These are phyloP conservation scores for Colaptes auratus DNA, from an alignment of 2,113 vertebrate species.

Conservation along the genomic window DNA sequence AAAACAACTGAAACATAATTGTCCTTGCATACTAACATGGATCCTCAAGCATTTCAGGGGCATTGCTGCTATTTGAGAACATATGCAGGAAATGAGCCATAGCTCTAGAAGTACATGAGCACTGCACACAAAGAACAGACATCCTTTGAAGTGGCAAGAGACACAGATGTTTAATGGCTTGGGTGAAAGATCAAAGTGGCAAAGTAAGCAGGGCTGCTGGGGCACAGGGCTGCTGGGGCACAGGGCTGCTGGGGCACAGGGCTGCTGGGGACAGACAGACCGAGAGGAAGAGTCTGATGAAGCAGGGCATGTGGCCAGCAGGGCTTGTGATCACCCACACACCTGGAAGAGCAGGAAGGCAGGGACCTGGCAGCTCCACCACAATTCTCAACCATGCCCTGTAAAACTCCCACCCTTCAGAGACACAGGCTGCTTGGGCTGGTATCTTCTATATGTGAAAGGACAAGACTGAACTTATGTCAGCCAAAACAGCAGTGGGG, in stretches of 20 bases:
- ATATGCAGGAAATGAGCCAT: background rate
- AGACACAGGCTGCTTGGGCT: background rate
- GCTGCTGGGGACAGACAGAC: background rate
- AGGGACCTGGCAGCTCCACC: rapidly evolving
- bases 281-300: rapidly evolving
- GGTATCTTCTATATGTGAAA: background rate
- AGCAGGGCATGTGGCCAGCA: rapidly evolving
- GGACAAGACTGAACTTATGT: background rate
- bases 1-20: too few species aligned
- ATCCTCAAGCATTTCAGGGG: background rate
- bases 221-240: background rate
- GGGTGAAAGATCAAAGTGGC: background rate
- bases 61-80: background rate
- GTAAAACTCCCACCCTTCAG: rapidly evolving
- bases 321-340: background rate
- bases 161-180: rapidly evolving
- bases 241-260: too few species aligned
- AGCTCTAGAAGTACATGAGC: background rate
- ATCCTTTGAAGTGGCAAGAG: background rate
- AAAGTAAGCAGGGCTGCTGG: background rate
- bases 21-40: background rate
- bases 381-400: rapidly evolving
- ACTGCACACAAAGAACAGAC: background rate
- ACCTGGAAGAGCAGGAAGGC: background rate
- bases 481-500: rapidly evolving